A percentile compares a stretch with the other conserved stretches of the same genome.
Evolutionary conservation across 2,797 vertebrate species (phyloP).

Genomic region (Girardinus metallicus): DNA sequence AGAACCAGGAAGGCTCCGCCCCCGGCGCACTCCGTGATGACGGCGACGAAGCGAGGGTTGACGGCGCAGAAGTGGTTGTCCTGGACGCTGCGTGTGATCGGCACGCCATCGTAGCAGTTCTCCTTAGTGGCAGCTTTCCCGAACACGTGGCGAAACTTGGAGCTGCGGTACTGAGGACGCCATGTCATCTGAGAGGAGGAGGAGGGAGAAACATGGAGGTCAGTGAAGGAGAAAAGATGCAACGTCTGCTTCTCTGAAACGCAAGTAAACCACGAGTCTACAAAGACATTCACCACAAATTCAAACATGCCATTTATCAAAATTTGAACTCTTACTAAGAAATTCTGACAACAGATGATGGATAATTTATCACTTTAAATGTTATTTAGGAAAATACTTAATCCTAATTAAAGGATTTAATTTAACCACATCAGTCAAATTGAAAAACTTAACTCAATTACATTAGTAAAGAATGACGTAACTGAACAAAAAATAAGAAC

Average conservation of each 20-base stretch:
- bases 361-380: too few species aligned
- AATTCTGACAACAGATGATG: too few species aligned
- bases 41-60: conserved; percentile 91
- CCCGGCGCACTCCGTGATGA: conserved; percentile 90
- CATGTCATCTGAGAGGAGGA: conserved; percentile 89
- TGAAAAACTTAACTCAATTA: too few species aligned
- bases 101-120: conserved; percentile 90
- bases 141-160: conserved; percentile 95
- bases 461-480: neutral
- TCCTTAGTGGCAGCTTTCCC: conserved; percentile 91
- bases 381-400: too few species aligned
- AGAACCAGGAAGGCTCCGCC: conserved; percentile 92
- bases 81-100: conserved; percentile 90
- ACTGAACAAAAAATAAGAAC: neutral
- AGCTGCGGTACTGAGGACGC: conserved; percentile 91
- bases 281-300: neutral
- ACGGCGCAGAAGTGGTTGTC: conserved; percentile 94
- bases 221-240: conserved; percentile 39
- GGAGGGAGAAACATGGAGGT: conserved; percentile 23
- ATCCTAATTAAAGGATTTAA: neutral
- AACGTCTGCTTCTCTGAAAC: neutral
- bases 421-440: too few species aligned
- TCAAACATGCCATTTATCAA: neutral
- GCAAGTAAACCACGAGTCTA: too few species aligned
- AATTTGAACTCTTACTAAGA: too few species aligned